Conservation (phyloP, 2,888 invertebrate genomes). For the Rhamnusium bicolor region DNA sequence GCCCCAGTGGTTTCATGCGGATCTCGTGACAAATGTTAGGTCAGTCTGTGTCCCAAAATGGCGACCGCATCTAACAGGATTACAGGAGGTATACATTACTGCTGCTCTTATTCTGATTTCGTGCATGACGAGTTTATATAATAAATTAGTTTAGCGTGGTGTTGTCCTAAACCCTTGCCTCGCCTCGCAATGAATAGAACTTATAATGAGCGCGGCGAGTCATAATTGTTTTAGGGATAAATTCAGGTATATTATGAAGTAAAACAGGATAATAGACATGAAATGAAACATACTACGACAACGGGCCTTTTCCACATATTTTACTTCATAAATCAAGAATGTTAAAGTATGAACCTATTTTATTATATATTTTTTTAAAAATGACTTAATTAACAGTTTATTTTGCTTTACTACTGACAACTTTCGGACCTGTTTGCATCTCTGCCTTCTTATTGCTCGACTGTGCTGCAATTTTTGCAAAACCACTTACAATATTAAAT, state of each 20-base stretch:
- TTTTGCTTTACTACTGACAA: too few species aligned
- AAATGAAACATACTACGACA: not conserved
- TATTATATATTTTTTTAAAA: too few species aligned
- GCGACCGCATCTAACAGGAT: conserved; percentile 67
- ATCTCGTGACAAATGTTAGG: conserved; percentile 66
- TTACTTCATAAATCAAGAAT: too few species aligned
- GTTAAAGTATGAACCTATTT: too few species aligned
- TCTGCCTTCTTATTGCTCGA: too few species aligned
- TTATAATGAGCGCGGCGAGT: conserved; percentile 7
- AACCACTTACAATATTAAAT: too few species aligned
- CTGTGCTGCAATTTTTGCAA: too few species aligned
- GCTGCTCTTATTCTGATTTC: conserved; percentile 63
- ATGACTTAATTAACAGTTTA: too few species aligned
- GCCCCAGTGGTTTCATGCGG: conserved; percentile 42
- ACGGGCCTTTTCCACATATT: not conserved
- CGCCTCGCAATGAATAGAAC: conserved; percentile 17
- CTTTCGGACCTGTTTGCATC: too few species aligned
- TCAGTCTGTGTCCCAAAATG: conserved; percentile 64
- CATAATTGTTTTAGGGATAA: conserved; percentile 6
- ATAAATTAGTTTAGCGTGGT: conserved; percentile 60
- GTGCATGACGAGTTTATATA: conserved; percentile 68
- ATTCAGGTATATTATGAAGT: conserved; percentile 7
- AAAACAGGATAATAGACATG: not conserved
- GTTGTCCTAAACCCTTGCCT: conserved; percentile 24
- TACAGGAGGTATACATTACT: conserved; percentile 64